phyloP scores from a whole-genome alignment of 2,113 vertebrate species.

The Pitta sordida region DNA sequence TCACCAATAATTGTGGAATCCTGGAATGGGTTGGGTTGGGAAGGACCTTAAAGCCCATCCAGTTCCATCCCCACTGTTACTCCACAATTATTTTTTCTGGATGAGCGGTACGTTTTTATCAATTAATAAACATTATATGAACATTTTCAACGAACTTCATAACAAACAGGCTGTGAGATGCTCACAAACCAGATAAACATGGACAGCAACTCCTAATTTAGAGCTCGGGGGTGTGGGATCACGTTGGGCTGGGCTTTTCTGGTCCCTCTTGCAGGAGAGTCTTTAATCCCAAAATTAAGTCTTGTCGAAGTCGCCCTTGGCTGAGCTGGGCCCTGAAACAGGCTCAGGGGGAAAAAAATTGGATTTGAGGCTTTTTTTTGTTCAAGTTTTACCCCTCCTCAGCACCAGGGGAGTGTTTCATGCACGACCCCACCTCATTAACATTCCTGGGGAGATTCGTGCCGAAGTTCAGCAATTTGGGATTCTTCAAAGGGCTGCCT shows the following conservation, averaged over 20 bases:
- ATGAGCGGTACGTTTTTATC: not conserved
- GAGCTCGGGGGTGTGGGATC: not conserved
- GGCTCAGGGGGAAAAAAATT: not conserved
- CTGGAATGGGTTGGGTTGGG: not conserved
- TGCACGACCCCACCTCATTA: not conserved
- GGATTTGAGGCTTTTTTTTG: not conserved
- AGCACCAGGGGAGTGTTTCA: not conserved
- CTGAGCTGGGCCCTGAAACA: not conserved
- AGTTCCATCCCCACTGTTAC: not conserved
- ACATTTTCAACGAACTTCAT: not conserved
- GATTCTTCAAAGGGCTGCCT: not conserved
- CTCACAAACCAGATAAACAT: not conserved
- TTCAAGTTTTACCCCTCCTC: not conserved
- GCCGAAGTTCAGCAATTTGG: not conserved
- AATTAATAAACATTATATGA: not conserved
- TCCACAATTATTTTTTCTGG: not conserved
- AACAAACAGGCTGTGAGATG: not conserved
- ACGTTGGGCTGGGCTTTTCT: not conserved
- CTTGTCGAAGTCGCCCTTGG: not conserved
- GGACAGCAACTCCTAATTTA: not conserved
- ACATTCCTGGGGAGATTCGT: conserved; percentile 36
- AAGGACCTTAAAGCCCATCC: not conserved
- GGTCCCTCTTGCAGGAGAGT: not conserved
- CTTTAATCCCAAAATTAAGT: not conserved
- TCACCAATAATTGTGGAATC: not conserved